Conservation (phyloP, 2,888 invertebrate genomes). For the Stictocephala bisonia region DNA sequence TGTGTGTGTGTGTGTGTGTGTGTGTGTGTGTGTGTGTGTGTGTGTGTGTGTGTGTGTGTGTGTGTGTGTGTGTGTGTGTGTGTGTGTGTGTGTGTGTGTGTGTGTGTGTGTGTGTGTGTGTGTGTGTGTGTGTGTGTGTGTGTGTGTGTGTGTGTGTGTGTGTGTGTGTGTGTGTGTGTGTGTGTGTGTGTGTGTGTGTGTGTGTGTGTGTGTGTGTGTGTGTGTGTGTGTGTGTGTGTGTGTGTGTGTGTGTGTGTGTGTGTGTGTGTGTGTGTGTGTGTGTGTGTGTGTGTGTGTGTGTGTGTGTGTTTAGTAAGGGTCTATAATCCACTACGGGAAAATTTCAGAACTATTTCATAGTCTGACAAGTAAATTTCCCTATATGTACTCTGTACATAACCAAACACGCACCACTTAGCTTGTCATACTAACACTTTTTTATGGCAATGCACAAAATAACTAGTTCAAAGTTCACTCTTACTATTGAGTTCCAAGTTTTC, state of each 20-base stretch:
- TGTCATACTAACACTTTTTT: too few relatives aligned
- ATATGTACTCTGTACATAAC: too few relatives aligned
- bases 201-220: constrained; percentile 5
- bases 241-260: not conserved
- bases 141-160: not conserved
- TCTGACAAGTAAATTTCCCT: too few relatives aligned
- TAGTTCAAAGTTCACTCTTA: too few relatives aligned
- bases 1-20: not conserved
- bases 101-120: not conserved
- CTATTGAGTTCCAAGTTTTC: too few relatives aligned
- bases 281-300: constrained; percentile 6
- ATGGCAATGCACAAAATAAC: too few relatives aligned
- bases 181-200: not conserved
- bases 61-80: not conserved
- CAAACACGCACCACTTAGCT: too few relatives aligned
- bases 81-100: constrained; percentile 1
- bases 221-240: constrained; percentile 13
- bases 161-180: constrained; percentile 5
- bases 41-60: constrained; percentile 4
- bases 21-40: constrained; percentile 21
- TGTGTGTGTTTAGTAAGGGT: too few relatives aligned
- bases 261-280: constrained; percentile 9
- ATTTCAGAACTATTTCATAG: too few relatives aligned
- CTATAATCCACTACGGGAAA: not conserved
- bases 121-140: not conserved